Conservation (phyloP, 2,888 invertebrate genomes). For the Pachliopta kotzebuea region DNA sequence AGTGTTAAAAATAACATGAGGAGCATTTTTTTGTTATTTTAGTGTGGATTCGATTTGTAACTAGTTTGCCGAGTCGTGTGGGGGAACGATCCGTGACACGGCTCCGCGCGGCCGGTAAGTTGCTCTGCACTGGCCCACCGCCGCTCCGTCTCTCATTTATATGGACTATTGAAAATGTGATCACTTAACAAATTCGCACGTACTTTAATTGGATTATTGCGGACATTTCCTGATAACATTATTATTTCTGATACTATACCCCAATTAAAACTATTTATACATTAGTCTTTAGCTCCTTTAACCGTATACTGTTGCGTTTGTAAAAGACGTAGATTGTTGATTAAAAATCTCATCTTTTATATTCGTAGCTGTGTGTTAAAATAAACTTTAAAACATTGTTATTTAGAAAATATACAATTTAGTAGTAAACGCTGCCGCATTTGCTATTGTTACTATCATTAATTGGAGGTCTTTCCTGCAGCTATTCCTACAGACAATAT, state of each 20-base stretch:
- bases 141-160: constrained; percentile 28
- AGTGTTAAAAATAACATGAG: constrained; percentile 37
- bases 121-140: constrained; percentile 29
- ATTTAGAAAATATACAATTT: too few relatives aligned
- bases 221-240: neutral
- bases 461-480: too few relatives aligned
- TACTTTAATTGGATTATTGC: constrained; percentile 24
- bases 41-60: constrained; percentile 2
- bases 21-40: constrained; percentile 37
- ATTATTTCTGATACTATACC: neutral
- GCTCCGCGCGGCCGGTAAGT: constrained; percentile 29
- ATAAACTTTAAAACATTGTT: too few relatives aligned
- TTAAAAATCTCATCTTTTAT: too few relatives aligned
- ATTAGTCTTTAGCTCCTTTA: neutral
- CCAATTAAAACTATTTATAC: too few relatives aligned
- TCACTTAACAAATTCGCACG: constrained; percentile 22
- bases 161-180: constrained; percentile 25
- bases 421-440: too few relatives aligned
- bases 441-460: too few relatives aligned
- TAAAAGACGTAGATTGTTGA: too few relatives aligned
- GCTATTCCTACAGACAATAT: too few relatives aligned
- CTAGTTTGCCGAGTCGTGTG: constrained; percentile 19
- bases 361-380: too few relatives aligned
- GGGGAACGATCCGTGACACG: constrained; percentile 25
- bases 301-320: too few relatives aligned